These are phyloP conservation scores for Amphimallon solstitiale DNA, from an alignment of 2,888 invertebrate species.

Conservation along the genomic window DNA sequence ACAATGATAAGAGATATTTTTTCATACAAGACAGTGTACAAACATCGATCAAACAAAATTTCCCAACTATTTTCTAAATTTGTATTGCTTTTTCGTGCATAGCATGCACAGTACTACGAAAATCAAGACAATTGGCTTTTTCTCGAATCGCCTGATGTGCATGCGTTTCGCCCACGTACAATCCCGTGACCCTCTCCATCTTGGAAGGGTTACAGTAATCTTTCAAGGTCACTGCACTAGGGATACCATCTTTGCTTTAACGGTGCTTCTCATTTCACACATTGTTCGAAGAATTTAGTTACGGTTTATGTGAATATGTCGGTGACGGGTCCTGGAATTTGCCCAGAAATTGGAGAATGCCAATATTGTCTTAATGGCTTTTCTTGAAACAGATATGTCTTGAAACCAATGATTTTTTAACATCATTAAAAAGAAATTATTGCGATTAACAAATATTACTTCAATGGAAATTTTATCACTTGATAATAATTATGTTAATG, in stretches of 20 bases:
- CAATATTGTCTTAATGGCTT: too few relatives aligned
- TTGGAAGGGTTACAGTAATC: slow-evolving; percentile 35
- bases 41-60: background rate
- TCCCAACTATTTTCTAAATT: background rate
- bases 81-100: background rate
- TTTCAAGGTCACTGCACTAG: slow-evolving; percentile 52
- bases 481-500: too few relatives aligned
- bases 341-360: background rate
- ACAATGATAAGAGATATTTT: too few relatives aligned
- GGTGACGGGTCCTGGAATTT: background rate
- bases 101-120: background rate
- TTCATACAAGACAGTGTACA: background rate
- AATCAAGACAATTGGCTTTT: background rate
- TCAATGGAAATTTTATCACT: too few relatives aligned
- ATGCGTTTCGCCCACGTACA: background rate
- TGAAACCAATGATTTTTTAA: too few relatives aligned
- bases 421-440: too few relatives aligned
- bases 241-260: slow-evolving; percentile 46
- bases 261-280: slow-evolving; percentile 51
- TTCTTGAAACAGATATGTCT: too few relatives aligned
- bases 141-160: background rate
- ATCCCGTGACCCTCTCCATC: slow-evolving; percentile 13
- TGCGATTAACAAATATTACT: too few relatives aligned
- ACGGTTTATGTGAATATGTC: slow-evolving; percentile 33
- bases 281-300: slow-evolving; percentile 45